These are phyloP conservation scores for Lepidurus packardi DNA, from an alignment of 1,140 invertebrate genomes.

Conservation along the genomic window DNA sequence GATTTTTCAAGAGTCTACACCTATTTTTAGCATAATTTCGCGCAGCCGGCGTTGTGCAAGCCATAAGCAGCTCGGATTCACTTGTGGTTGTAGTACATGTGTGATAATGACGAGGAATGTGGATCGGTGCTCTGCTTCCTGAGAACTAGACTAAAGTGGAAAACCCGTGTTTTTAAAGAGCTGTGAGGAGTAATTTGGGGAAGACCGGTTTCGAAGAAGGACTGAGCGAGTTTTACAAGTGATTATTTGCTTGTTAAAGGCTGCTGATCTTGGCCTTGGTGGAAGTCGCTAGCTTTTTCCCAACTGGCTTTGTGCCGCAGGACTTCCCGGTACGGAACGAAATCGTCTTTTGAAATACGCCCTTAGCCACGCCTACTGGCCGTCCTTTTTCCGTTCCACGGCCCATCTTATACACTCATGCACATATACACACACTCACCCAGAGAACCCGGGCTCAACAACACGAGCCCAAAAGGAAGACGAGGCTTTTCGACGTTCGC, in stretches of 20 bases:
- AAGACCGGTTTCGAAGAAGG: too few species aligned
- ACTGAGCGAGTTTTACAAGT: background rate
- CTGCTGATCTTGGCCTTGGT: slow-evolving; percentile 13
- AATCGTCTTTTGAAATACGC: background rate
- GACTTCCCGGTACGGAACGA: background rate
- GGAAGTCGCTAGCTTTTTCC: background rate
- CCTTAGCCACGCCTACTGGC: background rate
- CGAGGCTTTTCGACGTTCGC: background rate
- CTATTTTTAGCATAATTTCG: too few species aligned
- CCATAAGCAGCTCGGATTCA: too few species aligned
- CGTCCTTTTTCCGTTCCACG: background rate
- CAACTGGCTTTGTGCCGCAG: background rate
- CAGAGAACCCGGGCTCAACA: too few species aligned
- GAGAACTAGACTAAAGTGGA: too few species aligned
- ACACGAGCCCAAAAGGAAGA: too few species aligned
- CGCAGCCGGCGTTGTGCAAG: too few species aligned
- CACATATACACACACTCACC: background rate
- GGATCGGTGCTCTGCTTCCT: too few species aligned
- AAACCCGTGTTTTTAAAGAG: too few species aligned
- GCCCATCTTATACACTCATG: background rate
- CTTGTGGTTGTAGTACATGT: too few species aligned
- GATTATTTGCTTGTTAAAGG: background rate
- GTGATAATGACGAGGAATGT: too few species aligned
- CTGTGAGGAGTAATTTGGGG: too few species aligned
- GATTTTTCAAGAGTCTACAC: background rate